These are phyloP conservation scores for Equus quagga DNA, from an alignment of 2,113 vertebrate species.

Conservation along the genomic window DNA sequence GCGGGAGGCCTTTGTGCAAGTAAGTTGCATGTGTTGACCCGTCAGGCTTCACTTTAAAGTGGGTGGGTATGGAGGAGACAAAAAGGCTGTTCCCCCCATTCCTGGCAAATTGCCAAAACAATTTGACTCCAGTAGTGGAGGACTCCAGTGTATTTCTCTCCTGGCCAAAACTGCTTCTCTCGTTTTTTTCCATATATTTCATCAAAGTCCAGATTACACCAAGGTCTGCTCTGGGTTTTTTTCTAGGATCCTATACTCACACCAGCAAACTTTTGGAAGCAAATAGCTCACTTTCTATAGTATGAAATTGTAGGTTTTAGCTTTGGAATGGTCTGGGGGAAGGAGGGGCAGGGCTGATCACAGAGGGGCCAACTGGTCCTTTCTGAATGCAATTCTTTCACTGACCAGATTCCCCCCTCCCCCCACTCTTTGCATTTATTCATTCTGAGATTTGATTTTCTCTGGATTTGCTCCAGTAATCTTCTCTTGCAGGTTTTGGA, in stretches of 20 bases:
- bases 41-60: slow-evolving; percentile 29
- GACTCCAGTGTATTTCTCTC: slow-evolving; percentile 13
- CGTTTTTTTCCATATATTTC: slow-evolving; percentile 8
- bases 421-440: neutral
- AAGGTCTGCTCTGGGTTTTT: neutral
- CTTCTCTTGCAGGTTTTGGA: slow-evolving; percentile 41
- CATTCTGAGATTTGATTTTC: slow-evolving; percentile 51
- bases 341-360: neutral
- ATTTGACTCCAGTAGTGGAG: neutral
- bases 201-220: neutral
- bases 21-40: neutral
- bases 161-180: neutral
- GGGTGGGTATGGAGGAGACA: neutral
- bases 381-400: slow-evolving; percentile 22
- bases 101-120: neutral
- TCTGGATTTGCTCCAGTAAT: neutral
- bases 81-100: neutral
- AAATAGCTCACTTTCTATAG: slow-evolving; percentile 17
- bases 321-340: neutral
- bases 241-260: neutral
- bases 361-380: neutral
- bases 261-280: slow-evolving; percentile 37
- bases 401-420: neutral
- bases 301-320: slow-evolving; percentile 21
- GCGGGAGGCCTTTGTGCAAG: neutral